Base-by-base conservation (phyloP, 2,888 invertebrate genomes). In the Morpho achilles region DNA sequence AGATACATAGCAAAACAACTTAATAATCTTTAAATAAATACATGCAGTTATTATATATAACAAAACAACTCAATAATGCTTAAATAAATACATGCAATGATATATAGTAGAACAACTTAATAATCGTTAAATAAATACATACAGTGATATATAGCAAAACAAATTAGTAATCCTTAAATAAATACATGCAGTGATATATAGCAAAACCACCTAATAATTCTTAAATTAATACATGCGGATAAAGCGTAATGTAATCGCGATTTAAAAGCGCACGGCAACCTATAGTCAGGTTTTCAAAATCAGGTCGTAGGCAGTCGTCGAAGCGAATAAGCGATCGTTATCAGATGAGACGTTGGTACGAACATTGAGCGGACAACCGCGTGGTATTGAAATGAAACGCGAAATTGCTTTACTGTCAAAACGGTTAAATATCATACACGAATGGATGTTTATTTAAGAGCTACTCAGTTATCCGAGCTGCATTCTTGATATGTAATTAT, bases 301-400 rank as follows among this genome's bases (percentile, higher is more conserved):
- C 45, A 58, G 52, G 61, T 61, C 57, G 61, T 55, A 59, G 54
- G 47, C 46, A 51, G 45, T 54, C 53, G 42, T 56, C 45, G 54
- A 52, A 59, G 56, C 59, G 61, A 55, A 55, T 59, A 59, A 47
- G 54, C 52, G 61, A 61, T 61, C 54, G 61, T 63, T 61, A 63
- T 59, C 56, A 61, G 55, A 58, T 54, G 61, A 63, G 61, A 59
- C 55, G 59, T 43, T 56, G 40, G 52, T 50, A 53, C 46, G 57
- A 50, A 49, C 59, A 55, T 57, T 57, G 63, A 55, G 50, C 56
- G 59, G 60, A 58, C 62, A 64, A 52, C 56, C 58, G 64, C 55
- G 52, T 59, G 59, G 59, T 61, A 63, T 63, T 61, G 63, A 61
- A 63, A 61, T 61, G 57, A 59, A 61, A 55, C 59, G 61, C 61